These are phyloP conservation scores for Sitophilus oryzae DNA, from an alignment of 1,140 invertebrate species.

Conservation along the genomic window DNA sequence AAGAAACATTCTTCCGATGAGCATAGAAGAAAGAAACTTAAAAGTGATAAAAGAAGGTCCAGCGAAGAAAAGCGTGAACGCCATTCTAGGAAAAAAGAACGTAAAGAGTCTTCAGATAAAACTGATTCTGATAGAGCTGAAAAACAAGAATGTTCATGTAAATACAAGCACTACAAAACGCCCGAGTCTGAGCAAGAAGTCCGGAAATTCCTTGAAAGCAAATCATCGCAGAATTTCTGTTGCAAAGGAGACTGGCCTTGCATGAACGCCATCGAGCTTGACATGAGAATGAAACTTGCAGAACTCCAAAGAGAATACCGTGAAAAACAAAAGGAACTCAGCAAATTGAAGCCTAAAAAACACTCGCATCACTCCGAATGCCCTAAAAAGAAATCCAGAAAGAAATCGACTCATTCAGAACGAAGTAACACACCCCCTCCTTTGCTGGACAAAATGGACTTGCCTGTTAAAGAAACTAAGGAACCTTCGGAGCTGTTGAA, in stretches of 20 bases:
- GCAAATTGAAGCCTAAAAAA: slow-evolving; percentile 58
- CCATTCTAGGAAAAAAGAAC: slow-evolving; percentile 22
- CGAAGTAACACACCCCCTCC: slow-evolving; percentile 39
- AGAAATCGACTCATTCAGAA: slow-evolving; percentile 39
- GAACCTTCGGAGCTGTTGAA: slow-evolving; percentile 37
- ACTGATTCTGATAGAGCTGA: slow-evolving; percentile 15
- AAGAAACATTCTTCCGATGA: slow-evolving; percentile 35
- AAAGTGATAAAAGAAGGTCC: slow-evolving; percentile 25
- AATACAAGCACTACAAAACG: slow-evolving; percentile 43
- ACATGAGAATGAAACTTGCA: slow-evolving; percentile 71
- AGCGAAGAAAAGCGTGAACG: slow-evolving; percentile 22
- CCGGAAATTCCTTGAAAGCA: slow-evolving; percentile 45
- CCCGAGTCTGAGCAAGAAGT: slow-evolving; percentile 46
- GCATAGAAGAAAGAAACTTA: slow-evolving; percentile 32
- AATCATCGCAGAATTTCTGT: slow-evolving; percentile 33
- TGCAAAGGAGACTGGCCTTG: slow-evolving; percentile 50
- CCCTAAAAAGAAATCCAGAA: slow-evolving; percentile 43
- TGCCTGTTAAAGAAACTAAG: slow-evolving; percentile 26
- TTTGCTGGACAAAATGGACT: slow-evolving; percentile 39
- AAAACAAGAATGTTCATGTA: slow-evolving; percentile 23
- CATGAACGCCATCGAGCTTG: slow-evolving; percentile 69
- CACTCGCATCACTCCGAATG: slow-evolving; percentile 37
- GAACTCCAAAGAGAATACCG: slow-evolving; percentile 75
- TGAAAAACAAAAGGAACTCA: slow-evolving; percentile 76
- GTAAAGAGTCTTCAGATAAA: slow-evolving; percentile 15